phyloP scores from a whole-genome alignment of 2,113 vertebrate species.

The Platysteira castanea region DNA sequence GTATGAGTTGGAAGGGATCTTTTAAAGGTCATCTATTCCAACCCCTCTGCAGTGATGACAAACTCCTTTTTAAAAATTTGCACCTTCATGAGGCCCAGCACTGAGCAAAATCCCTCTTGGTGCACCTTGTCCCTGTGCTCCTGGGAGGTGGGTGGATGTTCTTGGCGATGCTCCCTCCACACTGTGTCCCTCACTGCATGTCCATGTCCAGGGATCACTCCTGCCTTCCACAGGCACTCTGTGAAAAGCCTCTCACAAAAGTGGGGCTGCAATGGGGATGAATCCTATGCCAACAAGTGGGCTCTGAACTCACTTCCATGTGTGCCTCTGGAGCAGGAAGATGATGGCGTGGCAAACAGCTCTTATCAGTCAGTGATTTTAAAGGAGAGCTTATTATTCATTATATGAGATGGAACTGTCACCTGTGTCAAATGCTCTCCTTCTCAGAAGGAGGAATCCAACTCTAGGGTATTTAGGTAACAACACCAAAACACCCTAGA shows the following conservation, averaged over 20 bases:
- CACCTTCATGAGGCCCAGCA: fast-evolving
- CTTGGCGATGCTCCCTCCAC: fast-evolving
- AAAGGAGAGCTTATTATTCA: background rate
- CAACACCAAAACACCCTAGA: background rate
- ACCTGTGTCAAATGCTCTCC: background rate
- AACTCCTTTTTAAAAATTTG: background rate
- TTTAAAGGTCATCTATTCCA: background rate
- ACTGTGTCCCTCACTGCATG: background rate
- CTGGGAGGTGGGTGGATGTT: background rate
- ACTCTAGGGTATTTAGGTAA: background rate
- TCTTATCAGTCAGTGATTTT: fast-evolving
- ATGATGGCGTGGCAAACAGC: fast-evolving
- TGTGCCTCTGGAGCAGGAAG: background rate
- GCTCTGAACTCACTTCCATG: background rate
- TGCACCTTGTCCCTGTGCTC: background rate
- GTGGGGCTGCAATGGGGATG: fast-evolving
- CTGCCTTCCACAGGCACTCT: background rate
- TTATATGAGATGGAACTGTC: background rate
- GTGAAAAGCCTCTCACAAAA: background rate
- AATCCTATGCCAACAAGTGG: background rate
- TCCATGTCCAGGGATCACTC: fast-evolving
- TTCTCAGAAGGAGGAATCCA: background rate
- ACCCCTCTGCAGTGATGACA: background rate
- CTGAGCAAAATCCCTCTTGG: background rate
- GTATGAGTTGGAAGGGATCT: background rate